Base-by-base conservation (phyloP, 2,113 vertebrate genomes). In the Toxostoma redivivum region DNA sequence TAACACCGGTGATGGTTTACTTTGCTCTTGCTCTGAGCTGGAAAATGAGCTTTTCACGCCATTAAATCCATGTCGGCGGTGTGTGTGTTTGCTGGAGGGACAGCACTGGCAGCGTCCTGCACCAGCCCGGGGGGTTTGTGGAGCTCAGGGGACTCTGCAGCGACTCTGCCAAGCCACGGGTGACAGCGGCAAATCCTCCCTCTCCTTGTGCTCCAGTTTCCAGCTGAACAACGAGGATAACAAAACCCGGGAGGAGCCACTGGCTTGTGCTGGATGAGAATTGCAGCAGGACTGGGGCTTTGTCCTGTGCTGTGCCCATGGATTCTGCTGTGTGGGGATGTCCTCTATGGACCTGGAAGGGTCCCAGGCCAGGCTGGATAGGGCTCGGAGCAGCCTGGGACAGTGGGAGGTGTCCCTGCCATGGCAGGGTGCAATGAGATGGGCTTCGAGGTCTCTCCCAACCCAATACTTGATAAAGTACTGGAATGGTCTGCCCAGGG, bases 281-380 rank as follows among this genome's bases (percentile, higher is more conserved):
- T 0, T 0, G 1, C 38, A 38, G 27, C 24, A 60, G 64, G 22
- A 40, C 7, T 0, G 48, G 30, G 40, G 45, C 17, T 81, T 22
- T 60, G 17, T 35, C 58, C 35, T 27, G 24, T 1, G 9, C 18
- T 67, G 17, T 15, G 6, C 47, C 37, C 40, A 0, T 2, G 35
- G 57, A 20, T 12, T 24, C 37, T 60, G 48, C 47, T 57, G 44
- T 16, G 25, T 2, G 0, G 3, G 56, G 47, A 11, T 50, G 66
- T 21, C 19, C 57, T 25, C 18, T 3, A 1, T 0, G 31, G n/a
- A 24, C 47, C 42, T 33, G 60, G 12, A 0, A 51, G 44, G 12
- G 77, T 0, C 15, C 45, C 0, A 25, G 53, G 45, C 23, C 60
- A 8, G 60, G 51, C 1, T 11, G 51, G 4, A 19, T 1, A 0